Percentiles rank a stretch among this genome's conserved stretches.
phyloP scores from a whole-genome alignment of 2,888 invertebrate genomes.

The Callimorpha dominula region DNA sequence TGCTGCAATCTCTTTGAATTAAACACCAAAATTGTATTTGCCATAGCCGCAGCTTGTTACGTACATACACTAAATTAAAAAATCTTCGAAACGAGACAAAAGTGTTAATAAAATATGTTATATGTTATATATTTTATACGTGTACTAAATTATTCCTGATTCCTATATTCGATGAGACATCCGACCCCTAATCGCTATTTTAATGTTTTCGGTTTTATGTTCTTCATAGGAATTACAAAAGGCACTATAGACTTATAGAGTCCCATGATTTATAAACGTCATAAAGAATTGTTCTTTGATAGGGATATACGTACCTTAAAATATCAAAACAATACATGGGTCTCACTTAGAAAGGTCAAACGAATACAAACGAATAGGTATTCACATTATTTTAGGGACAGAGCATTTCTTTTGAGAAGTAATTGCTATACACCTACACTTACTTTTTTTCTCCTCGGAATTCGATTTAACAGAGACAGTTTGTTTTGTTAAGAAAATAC shows the following conservation, averaged over 20 bases:
- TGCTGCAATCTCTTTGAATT: too few relatives aligned
- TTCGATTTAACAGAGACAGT: not conserved
- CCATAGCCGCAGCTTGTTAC: too few relatives aligned
- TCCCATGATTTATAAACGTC: conserved; percentile 62
- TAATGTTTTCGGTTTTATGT: conserved; percentile 68
- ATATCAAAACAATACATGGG: conserved; percentile 5
- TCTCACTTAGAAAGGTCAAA: not conserved
- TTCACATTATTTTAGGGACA: too few relatives aligned
- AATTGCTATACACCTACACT: too few relatives aligned
- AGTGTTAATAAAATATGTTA: conserved; percentile 32
- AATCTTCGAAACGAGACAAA: not conserved
- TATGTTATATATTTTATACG: conserved; percentile 54
- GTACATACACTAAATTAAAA: not conserved
- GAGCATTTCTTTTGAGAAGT: too few relatives aligned
- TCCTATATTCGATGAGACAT: conserved; percentile 61
- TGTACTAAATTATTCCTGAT: conserved; percentile 43
- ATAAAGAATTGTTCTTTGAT: conserved; percentile 54
- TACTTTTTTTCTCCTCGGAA: not conserved
- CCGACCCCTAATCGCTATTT: conserved; percentile 66
- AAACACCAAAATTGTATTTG: too few relatives aligned
- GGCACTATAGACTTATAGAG: conserved; percentile 60
- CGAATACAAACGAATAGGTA: not conserved
- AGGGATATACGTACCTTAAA: conserved; percentile 18
- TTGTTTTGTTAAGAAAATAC: not conserved
- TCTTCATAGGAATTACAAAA: conserved; percentile 59